Evolutionary conservation across 2,797 vertebrate species (phyloP).

Genomic region (Neostethus bicornis): DNA sequence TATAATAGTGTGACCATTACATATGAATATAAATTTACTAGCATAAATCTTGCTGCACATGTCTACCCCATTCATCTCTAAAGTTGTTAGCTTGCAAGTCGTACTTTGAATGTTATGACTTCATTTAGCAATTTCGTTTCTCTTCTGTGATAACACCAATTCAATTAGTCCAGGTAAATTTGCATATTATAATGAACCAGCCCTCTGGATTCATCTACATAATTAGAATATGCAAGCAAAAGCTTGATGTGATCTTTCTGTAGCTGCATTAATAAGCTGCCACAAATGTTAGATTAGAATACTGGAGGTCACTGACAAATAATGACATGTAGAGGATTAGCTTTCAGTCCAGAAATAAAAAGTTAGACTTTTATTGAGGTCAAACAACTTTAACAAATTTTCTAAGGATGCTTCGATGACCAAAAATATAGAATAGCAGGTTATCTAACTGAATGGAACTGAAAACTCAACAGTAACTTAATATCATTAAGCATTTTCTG

Average conservation of each 20-base stretch:
- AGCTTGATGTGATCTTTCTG: constrained; percentile 41
- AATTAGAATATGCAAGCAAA: constrained; percentile 51
- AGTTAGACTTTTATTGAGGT: constrained; percentile 26
- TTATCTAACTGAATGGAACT: neutral
- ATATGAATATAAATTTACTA: too few relatives aligned
- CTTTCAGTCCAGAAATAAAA: neutral
- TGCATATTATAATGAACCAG: constrained; percentile 47
- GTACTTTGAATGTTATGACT: constrained; percentile 7
- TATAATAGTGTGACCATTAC: too few relatives aligned
- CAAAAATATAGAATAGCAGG: neutral
- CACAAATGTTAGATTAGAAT: constrained; percentile 56
- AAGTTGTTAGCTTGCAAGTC: neutral
- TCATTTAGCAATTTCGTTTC: neutral
- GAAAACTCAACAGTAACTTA: constrained; percentile 10
- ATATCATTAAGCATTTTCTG: constrained; percentile 4
- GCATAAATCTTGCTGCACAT: too few relatives aligned
- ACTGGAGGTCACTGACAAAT: constrained; percentile 25
- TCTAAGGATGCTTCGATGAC: constrained; percentile 10
- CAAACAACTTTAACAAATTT: constrained; percentile 8
- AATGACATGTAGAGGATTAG: constrained; percentile 21
- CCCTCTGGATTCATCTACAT: constrained; percentile 43
- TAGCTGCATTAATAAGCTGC: constrained; percentile 30
- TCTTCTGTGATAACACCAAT: constrained; percentile 20
- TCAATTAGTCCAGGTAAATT: constrained; percentile 38
- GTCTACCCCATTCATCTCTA: neutral